A percentile compares a stretch with the other conserved stretches of the same genome.
Evolutionary conservation across 1,140 invertebrate species (phyloP).

Genomic region (Holotrichia oblita): DNA sequence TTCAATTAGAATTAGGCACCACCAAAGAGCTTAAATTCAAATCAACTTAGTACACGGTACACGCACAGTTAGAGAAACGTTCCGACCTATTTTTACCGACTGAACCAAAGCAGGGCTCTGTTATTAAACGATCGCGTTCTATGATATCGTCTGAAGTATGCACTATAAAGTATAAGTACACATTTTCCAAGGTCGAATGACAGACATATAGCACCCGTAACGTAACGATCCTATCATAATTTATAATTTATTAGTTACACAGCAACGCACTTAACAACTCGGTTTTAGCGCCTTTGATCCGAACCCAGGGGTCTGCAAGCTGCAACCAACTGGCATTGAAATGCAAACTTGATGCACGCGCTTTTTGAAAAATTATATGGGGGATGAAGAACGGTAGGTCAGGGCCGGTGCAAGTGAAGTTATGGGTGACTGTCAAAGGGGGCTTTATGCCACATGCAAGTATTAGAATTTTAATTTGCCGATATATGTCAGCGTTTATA

Average conservation of each 20-base stretch:
- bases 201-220: neutral
- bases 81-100: neutral
- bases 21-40: neutral
- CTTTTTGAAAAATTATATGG: conserved; percentile 40
- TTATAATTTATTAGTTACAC: conserved; percentile 48
- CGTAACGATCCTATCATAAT: conserved; percentile 38
- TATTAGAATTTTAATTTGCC: neutral
- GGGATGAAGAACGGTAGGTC: conserved; percentile 7
- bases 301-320: conserved; percentile 37
- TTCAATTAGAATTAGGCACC: neutral
- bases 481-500: too few relatives aligned
- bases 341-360: conserved; percentile 40
- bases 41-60: neutral
- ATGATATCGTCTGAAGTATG: neutral
- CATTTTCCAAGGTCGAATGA: neutral
- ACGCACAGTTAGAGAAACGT: neutral
- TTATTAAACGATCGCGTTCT: neutral
- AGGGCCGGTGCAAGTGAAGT: neutral
- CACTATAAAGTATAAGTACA: neutral
- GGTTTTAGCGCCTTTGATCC: conserved; percentile 45
- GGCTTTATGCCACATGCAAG: neutral
- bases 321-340: conserved; percentile 47
- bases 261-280: conserved; percentile 47
- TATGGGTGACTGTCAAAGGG: neutral
- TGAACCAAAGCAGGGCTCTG: neutral